Evolutionary conservation across 2,888 invertebrate genomes (phyloP).

Genomic region (Latrodectus hesperus): DNA sequence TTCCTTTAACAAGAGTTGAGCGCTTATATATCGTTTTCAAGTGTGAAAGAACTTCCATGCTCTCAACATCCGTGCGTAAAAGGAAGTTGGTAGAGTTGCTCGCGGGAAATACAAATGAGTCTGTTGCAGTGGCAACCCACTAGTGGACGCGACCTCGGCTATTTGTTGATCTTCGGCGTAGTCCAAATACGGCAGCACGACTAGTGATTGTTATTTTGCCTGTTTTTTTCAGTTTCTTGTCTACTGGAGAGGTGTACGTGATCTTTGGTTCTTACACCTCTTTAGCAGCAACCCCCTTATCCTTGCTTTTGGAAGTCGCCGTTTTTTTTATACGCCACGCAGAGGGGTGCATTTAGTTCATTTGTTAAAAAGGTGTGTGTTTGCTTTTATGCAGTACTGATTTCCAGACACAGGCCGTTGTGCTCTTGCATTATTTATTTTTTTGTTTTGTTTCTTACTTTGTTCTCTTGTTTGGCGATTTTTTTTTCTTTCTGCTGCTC

Average conservation of each 20-base stretch:
- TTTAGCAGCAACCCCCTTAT: constrained; percentile 21
- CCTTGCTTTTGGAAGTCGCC: neutral
- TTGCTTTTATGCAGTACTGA: constrained; percentile 30
- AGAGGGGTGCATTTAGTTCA: constrained; percentile 45
- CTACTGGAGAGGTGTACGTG: constrained; percentile 35
- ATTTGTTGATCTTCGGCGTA: constrained; percentile 40
- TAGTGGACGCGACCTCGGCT: constrained; percentile 37
- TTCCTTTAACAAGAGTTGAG: too few species aligned
- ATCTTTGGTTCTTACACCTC: constrained; percentile 45
- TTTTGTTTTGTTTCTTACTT: constrained; percentile 19
- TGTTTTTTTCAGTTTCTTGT: constrained; percentile 34
- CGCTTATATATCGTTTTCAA: too few species aligned
- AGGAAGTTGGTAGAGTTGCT: too few species aligned
- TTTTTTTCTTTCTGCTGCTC: too few species aligned
- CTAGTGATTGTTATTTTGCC: constrained; percentile 24
- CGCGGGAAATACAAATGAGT: neutral
- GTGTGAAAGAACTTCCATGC: too few species aligned
- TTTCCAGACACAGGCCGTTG: constrained; percentile 29
- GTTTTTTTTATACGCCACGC: constrained; percentile 7
- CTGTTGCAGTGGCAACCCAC: constrained; percentile 40
- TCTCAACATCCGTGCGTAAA: too few species aligned
- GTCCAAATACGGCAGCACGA: constrained; percentile 59
- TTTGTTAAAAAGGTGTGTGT: constrained; percentile 64
- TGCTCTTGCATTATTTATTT: constrained; percentile 19
- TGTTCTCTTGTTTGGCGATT: neutral